Base-by-base conservation (phyloP, 2,888 invertebrate genomes). In the Thalpophila matura region DNA sequence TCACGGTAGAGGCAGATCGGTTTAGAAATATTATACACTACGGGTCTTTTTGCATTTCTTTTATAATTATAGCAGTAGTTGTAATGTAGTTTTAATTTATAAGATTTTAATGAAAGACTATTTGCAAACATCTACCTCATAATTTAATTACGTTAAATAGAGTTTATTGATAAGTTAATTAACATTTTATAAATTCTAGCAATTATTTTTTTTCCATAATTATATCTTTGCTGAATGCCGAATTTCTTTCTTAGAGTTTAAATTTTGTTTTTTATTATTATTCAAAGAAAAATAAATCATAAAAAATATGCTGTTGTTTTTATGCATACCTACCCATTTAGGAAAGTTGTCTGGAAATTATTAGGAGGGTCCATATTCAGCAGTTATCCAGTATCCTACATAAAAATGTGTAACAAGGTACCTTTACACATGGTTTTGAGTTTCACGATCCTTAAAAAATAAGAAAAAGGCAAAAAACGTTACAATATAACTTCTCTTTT, bases 71-170 rank as follows among this genome's bases (percentile, higher is more conserved):
- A 82, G 83, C 82, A 84, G 79, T 86, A 88, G 82, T 82, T 81
- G 27, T 75, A 79, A 79, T 85, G 79, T 89, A 89, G 79, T 86
- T 91, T 60, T 65, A 69, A 89, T 85, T 86, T 86, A 81, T 92
- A 91, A 90, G 90, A 83, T 86, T 90, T 85, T 87, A 89, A 91
- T 78, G 86, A 91, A 91, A 92, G 93, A 94, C 94, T 94, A 91
- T 90, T 90, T 90, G 93, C 85, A 95, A 94, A 90, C 93, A 93
- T 92, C 94, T 95, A 95, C 94, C 94, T 95, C 94, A 93, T 93
- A 93, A 90, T 91, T 92, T 93, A 91, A 92, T 88, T 86, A 89
- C 89, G 88, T 91, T 90, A 83, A 89, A 89, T 90, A 91, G 87
- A 93, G 89, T 94, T 88, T 93, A 93, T 91, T 85, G 67, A 81